Conservation (phyloP, 2,113 vertebrate species). For the Lethenteron camtschaticum region DNA sequence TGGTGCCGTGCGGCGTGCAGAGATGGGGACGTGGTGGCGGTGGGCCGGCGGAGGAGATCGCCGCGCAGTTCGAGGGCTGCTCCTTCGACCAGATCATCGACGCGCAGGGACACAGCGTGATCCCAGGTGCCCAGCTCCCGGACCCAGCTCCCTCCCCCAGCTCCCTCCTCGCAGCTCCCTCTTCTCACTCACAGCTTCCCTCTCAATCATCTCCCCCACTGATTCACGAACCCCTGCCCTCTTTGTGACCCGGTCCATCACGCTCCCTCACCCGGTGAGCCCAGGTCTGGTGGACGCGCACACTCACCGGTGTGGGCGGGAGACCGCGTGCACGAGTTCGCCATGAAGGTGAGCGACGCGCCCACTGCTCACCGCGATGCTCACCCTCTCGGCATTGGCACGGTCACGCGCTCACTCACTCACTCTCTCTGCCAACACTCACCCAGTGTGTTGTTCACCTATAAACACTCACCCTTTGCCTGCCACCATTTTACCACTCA, state of each 20-base stretch:
- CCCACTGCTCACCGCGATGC: not conserved
- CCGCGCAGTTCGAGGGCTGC: constrained; percentile 26
- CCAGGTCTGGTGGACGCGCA: constrained; percentile 78
- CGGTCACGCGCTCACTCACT: too few species aligned
- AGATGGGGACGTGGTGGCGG: constrained; percentile 52
- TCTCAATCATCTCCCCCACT: not conserved
- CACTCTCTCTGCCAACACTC: too few species aligned
- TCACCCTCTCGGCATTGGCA: too few species aligned
- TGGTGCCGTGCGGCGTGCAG: constrained; percentile 17
- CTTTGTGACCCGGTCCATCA: not conserved
- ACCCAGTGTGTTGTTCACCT: too few species aligned
- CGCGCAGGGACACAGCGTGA: constrained; percentile 60
- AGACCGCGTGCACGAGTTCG: constrained; percentile 84
- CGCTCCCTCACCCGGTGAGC: constrained; percentile 15
- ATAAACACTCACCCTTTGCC: too few species aligned
- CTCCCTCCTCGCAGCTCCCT: not conserved
- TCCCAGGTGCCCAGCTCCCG: constrained; percentile 37
- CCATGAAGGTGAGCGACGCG: constrained; percentile 58
- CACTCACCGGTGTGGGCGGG: constrained; percentile 89
- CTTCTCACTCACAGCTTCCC: not conserved
- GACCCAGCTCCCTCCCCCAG: not conserved
- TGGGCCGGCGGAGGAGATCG: constrained; percentile 36
- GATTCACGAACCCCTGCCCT: not conserved
- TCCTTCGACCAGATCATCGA: constrained; percentile 54
- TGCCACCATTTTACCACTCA: too few species aligned